Conservation (phyloP, 64 coral and sea anemone species). For the Dendronephthya gigantea region DNA sequence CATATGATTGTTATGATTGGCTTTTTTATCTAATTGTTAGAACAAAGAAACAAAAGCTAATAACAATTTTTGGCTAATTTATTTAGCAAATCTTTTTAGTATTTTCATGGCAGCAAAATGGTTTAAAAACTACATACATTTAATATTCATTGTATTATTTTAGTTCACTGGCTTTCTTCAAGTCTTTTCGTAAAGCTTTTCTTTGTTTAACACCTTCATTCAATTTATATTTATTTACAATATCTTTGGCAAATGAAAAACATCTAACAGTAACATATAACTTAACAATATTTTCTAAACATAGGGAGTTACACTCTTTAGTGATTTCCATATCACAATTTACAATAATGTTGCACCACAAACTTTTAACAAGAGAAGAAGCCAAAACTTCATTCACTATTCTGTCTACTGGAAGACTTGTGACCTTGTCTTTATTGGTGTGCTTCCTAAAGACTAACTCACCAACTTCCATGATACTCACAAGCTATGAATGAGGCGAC, state of each 20-base stretch:
- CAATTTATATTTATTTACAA: neutral
- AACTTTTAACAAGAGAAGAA: neutral
- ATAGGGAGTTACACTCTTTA: neutral
- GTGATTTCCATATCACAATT: neutral
- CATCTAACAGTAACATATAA: neutral
- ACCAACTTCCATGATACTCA: neutral
- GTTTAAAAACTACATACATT: too few relatives aligned
- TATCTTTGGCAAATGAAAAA: conserved; percentile 1
- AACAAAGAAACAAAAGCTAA: too few relatives aligned
- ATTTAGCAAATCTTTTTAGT: too few relatives aligned
- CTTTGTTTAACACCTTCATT: neutral
- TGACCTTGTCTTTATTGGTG: neutral
- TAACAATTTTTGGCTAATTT: too few relatives aligned
- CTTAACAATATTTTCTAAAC: neutral
- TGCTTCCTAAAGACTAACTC: neutral
- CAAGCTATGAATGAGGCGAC: neutral
- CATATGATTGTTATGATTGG: too few relatives aligned
- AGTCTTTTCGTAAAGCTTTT: neutral
- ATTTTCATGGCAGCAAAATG: too few relatives aligned
- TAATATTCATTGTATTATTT: neutral
- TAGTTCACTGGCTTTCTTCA: neutral
- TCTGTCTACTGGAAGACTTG: neutral
- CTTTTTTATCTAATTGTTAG: too few relatives aligned
- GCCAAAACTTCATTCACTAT: neutral
- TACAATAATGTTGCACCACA: neutral